phyloP scores from a whole-genome alignment of 2,888 invertebrate genomes.

The Bimastos eiseni region DNA sequence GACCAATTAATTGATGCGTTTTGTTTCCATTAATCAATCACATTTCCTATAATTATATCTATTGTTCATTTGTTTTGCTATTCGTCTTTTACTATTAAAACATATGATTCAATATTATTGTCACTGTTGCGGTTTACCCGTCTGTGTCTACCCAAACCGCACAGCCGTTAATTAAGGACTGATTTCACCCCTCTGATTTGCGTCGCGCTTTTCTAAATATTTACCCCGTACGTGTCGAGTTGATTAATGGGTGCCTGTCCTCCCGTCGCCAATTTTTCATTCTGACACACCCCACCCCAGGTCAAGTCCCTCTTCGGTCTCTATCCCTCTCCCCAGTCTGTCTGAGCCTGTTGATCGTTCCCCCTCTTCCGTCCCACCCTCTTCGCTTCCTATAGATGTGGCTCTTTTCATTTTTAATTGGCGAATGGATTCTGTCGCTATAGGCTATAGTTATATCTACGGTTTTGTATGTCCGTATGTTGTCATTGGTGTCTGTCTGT shows the following conservation, averaged over 20 bases:
- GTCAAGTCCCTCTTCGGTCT: not conserved
- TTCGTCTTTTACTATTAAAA: not conserved
- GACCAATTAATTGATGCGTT: no score
- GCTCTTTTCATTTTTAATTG: not conserved
- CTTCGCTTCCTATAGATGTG: not conserved
- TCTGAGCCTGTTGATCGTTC: not conserved
- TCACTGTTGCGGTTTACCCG: not conserved
- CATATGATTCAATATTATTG: not conserved
- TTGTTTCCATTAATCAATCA: no score
- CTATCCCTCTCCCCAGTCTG: not conserved
- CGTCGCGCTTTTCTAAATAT: not conserved
- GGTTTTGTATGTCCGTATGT: not conserved
- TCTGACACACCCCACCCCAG: not conserved
- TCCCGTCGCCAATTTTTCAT: not conserved
- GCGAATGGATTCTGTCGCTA: not conserved
- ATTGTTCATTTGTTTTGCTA: not conserved
- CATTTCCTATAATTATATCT: no score
- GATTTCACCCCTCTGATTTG: not conserved
- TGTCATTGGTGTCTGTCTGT: no score
- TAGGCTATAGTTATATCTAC: not conserved
- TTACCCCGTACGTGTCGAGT: not conserved
- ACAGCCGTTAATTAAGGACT: not conserved
- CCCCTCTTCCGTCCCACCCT: not conserved
- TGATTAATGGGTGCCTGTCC: not conserved
- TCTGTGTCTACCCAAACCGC: not conserved